Evolutionary conservation across 2,797 vertebrate genomes (phyloP), one percentile per base, ranked within the genome.

Genomic region (Notamacropus eugenii): DNA sequence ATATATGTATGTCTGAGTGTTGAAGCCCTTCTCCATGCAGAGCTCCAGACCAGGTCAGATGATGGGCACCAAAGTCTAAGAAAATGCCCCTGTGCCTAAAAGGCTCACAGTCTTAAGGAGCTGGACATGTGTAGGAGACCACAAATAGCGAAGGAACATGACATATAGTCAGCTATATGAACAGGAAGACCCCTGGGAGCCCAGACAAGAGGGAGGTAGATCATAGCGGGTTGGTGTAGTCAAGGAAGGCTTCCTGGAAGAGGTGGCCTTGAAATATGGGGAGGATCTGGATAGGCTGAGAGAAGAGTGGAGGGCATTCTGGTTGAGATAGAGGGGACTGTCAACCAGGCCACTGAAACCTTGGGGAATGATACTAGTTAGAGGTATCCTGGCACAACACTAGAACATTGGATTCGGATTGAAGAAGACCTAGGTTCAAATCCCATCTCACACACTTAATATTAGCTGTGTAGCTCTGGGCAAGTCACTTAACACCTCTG

Each of bases 151-250:
- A 14, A 74, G 34, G 14, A 2, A 1, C 6, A 16, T 19, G 62
- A n/a, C 16, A 59, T 19, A 19, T 6, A 74, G 62, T 22, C 34
- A 40, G 59, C 16, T 58, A 0, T 19, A 6, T n/a, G n/a, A 74
- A 74, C 0, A 54, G 13, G 2, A 28, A 29, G 54, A 54, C 27
- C n/a, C 9, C 16, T 19, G 24, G 87, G 56, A 90, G 28, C 31
- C 4, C 24, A 55, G 4, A 6, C 93, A 24, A 57, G 58, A 59
- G 34, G 16, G 16, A 87, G 93, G n/a, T 4, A 62, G 93, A 54
- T 3, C 0, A 0, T 4, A 10, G 6, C 0, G 22, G 58, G n/a
- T 12, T 31, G 3, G 19, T 6, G 62, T 16, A 74, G 16, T 67
- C 31, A 74, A 4, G 16, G 34, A 40, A 19, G n/a, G 62, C n/a